A percentile compares a stretch with the other conserved stretches of the same genome.
Conservation (phyloP, 2,888 invertebrate genomes). For the Junonia oenone region DNA sequence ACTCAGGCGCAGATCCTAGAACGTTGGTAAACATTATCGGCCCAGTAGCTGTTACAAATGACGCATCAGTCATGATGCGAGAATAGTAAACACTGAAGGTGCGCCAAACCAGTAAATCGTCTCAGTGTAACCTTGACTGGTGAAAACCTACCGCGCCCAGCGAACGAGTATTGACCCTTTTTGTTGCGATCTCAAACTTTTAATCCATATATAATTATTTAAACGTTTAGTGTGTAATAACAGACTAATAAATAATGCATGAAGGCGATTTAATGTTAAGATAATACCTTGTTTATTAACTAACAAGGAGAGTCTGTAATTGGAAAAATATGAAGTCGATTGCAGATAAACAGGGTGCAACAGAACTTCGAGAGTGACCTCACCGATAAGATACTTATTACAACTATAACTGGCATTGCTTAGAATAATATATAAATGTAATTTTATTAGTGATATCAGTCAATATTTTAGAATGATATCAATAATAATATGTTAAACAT, state of each 20-base stretch:
- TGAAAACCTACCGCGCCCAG: constrained; percentile 25
- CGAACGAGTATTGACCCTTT: constrained; percentile 21
- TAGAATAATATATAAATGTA: not conserved
- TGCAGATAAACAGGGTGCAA: constrained; percentile 19
- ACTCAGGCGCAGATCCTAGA: constrained; percentile 64
- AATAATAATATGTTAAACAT: not conserved
- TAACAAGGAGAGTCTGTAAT: constrained; percentile 16
- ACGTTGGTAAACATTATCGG: constrained; percentile 61
- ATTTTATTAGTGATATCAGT: no score
- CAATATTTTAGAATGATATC: no score
- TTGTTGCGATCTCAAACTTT: constrained; percentile 11
- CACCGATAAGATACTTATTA: constrained; percentile 13
- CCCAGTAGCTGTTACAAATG: constrained; percentile 47
- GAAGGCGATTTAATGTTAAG: constrained; percentile 13
- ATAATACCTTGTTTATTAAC: constrained; percentile 6
- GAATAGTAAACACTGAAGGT: constrained; percentile 51
- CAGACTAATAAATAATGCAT: constrained; percentile 18
- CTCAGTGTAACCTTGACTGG: constrained; percentile 39
- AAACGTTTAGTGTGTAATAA: constrained; percentile 5
- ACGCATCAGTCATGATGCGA: constrained; percentile 54
- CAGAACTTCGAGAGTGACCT: constrained; percentile 13
- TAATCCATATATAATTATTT: constrained; percentile 7
- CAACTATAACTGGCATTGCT: not conserved
- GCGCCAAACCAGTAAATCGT: constrained; percentile 46
- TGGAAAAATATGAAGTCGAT: constrained; percentile 12